Conservation (phyloP, 2,888 invertebrate species). For the Drosophila paucipuncta region DNA sequence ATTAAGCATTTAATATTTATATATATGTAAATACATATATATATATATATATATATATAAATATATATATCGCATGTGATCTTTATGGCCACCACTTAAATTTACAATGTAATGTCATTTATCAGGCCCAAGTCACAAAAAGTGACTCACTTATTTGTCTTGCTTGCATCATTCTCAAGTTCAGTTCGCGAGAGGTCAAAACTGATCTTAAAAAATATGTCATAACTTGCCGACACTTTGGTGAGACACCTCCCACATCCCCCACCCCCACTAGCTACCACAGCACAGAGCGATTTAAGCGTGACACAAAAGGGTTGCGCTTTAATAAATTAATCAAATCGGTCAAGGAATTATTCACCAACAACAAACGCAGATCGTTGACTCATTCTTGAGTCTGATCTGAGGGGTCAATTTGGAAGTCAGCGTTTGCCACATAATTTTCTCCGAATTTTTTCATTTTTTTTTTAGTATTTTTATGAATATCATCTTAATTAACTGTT, state of each 20-base stretch:
- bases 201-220: slow-evolving; percentile 51
- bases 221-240: slow-evolving; percentile 74
- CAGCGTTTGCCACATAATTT: slow-evolving; percentile 46
- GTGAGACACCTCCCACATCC: slow-evolving; percentile 2
- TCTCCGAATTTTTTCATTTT: slow-evolving; percentile 61
- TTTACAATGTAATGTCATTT: slow-evolving; percentile 27
- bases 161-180: slow-evolving; percentile 75
- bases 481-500: slow-evolving; percentile 73
- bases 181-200: slow-evolving; percentile 65
- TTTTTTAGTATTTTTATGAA: slow-evolving; percentile 45
- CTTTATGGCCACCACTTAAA: not conserved
- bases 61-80: not conserved
- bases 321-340: slow-evolving; percentile 82
- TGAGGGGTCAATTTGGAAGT: slow-evolving; percentile 66
- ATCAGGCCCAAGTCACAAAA: not conserved
- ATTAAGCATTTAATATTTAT: not conserved
- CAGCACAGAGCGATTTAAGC: slow-evolving; percentile 20
- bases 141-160: slow-evolving; percentile 59
- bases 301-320: slow-evolving; percentile 71
- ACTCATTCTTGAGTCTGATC: slow-evolving; percentile 52
- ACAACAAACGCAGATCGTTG: slow-evolving; percentile 25
- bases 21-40: not conserved
- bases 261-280: not conserved
- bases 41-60: too few species aligned
- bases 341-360: slow-evolving; percentile 70